Base-by-base conservation (phyloP, 2,888 invertebrate species). In the Trypoxylon attenuatum region DNA sequence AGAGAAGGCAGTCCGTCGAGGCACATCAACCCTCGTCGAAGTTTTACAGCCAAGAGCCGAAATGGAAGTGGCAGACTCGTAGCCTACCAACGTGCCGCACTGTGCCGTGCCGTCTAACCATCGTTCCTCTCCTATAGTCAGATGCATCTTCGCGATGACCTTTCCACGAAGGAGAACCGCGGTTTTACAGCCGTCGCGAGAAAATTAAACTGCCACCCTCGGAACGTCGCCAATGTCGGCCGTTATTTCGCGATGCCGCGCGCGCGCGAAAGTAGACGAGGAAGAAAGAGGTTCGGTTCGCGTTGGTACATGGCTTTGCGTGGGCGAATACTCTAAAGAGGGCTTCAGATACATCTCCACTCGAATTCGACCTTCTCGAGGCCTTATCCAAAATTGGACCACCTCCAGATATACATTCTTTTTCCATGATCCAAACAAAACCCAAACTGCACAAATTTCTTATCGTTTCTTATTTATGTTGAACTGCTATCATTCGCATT, bases 161-260 rank as follows among this genome's bases (percentile, higher is more conserved):
- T 56, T 58, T 66, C 18, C 50, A 43, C 57, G 47, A 45, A 38
- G 38, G 29, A 39, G 33, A 15, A 38, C 33, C 33, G 10, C 41
- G 43, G 69, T 58, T 72, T 74, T 74, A 74, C 62, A 58, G 57
- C 62, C 67, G 39, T 43, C 52, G 42, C 52, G 60, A 69, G 67
- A 75, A n/a, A 76, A 75, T 75, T 73, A 70, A 75, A 76, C 70
- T 70, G 73, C 76, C 75, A 73, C 67, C 73, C 73, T 74, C 69
- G 10, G n/a, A 60, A 67, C 50, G 57, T 58, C 42, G 56, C 63
- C 55, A 60, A 42, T 55, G 19, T 23, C 55, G 51, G 25, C 47
- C 47, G 54, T 41, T 13, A 13, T 49, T 50, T 50, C n/a, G 16
- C 49, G 21, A 13, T n/a, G n/a, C n/a, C n/a, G n/a, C n/a, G 21